phyloP scores from a whole-genome alignment of 2,888 invertebrate genomes.

The Oasisia sp. region DNA sequence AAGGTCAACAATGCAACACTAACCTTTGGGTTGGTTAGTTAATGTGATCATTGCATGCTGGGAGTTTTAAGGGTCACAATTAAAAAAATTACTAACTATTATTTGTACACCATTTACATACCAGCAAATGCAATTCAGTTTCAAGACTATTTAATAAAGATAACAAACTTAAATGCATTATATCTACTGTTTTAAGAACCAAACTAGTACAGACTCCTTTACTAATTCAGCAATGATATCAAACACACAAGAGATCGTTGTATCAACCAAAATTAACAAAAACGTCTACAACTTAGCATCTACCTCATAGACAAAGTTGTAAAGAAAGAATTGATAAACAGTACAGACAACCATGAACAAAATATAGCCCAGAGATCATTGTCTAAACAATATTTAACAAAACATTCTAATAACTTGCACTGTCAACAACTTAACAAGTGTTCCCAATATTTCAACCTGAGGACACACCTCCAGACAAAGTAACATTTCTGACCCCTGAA shows the following conservation, averaged over 20 bases:
- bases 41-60: neutral
- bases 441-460: neutral
- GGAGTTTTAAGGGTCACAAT: neutral
- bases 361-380: neutral
- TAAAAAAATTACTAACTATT: neutral
- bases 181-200: neutral
- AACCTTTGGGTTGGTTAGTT: neutral
- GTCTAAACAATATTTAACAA: slow-evolving; percentile 8
- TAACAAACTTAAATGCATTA: too few species aligned
- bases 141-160: neutral
- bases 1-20: neutral
- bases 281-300: too few species aligned
- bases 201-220: neutral
- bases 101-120: neutral
- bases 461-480: neutral
- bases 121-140: neutral
- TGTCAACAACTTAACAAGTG: neutral
- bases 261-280: too few species aligned
- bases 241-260: neutral
- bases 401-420: neutral
- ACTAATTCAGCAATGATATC: neutral
- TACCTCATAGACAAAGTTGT: neutral
- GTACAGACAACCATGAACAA: neutral
- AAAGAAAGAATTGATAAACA: neutral
- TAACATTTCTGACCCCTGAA: neutral